A percentile compares a stretch with the other conserved stretches of the same genome.
phyloP scores from a whole-genome alignment of 2,113 vertebrate genomes.

The Dendropsophus ebraccatus region DNA sequence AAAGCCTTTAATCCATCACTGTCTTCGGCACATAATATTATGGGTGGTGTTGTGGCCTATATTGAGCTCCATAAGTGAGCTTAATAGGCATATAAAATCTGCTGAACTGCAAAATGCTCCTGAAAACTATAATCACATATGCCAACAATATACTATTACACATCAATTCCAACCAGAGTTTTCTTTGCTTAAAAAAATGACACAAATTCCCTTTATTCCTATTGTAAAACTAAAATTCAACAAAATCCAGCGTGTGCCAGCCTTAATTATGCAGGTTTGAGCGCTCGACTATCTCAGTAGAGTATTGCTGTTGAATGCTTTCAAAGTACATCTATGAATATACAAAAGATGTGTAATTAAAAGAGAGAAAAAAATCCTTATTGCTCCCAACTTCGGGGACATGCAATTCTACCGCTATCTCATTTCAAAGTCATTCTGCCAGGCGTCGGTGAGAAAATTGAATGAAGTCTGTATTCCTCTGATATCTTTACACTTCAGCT shows the following conservation, averaged over 20 bases:
- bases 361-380: conserved; percentile 31
- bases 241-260: not conserved
- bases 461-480: conserved; percentile 55
- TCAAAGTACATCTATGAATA: conserved; percentile 48
- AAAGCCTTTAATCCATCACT: conserved; percentile 1
- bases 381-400: conserved; percentile 44
- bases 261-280: conserved; percentile 28
- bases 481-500: conserved; percentile 58
- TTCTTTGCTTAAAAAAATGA: not conserved
- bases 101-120: not conserved
- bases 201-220: not conserved
- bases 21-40: not conserved
- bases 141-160: not conserved
- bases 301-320: conserved; percentile 39
- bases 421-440: conserved; percentile 54
- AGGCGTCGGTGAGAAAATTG: conserved; percentile 47
- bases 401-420: conserved; percentile 39
- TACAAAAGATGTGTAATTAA: conserved; percentile 56
- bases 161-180: not conserved
- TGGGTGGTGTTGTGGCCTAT: not conserved
- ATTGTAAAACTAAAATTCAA: not conserved
- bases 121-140: conserved; percentile 10
- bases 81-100: not conserved
- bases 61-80: not conserved
- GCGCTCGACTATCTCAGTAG: conserved; percentile 20